Conservation (phyloP, 1,140 invertebrate species). For the Ceratosolen fusciceps region DNA sequence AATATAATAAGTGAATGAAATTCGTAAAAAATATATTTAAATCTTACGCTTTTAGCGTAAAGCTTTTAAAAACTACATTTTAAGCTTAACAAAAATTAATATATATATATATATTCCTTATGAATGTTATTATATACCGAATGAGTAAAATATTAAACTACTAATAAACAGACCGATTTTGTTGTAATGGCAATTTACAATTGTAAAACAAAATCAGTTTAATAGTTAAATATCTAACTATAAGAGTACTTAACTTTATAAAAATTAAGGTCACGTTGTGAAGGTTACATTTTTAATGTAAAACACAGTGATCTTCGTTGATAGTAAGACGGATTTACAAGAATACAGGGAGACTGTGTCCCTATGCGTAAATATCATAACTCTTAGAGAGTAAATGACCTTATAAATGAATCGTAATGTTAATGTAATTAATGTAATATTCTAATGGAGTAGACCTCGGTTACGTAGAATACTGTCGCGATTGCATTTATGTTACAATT, state of each 20-base stretch:
- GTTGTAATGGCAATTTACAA: neutral
- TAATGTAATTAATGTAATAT: too few species aligned
- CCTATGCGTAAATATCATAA: too few species aligned
- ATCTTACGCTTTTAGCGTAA: neutral
- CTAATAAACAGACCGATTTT: neutral
- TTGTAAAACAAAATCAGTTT: neutral
- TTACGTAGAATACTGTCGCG: too few species aligned
- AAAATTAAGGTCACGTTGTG: neutral
- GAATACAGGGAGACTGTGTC: too few species aligned
- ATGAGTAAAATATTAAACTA: neutral
- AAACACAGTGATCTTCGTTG: neutral
- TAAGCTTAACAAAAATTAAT: neutral
- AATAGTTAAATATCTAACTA: neutral
- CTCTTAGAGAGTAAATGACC: too few species aligned
- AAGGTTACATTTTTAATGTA: neutral
- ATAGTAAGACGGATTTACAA: neutral
- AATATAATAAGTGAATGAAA: too few species aligned
- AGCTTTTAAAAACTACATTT: too few species aligned
- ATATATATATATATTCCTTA: neutral
- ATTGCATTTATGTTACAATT: too few species aligned
- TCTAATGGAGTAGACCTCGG: too few species aligned
- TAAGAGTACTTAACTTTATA: neutral
- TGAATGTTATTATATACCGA: neutral
- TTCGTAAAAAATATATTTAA: too few species aligned
- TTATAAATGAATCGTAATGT: too few species aligned